Conservation (phyloP, 1,140 invertebrate species). For the Acyrthosiphon pisum region DNA sequence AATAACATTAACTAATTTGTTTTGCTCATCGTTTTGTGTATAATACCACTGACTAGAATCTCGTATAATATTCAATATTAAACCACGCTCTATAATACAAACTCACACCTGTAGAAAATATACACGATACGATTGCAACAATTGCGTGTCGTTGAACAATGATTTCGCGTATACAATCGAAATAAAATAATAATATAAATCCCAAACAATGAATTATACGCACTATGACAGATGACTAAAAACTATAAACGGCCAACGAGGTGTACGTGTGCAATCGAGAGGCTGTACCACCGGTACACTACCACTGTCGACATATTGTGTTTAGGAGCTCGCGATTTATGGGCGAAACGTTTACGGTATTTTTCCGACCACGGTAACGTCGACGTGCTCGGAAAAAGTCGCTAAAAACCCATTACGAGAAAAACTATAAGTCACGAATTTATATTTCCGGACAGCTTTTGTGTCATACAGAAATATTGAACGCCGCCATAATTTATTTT, state of each 20-base stretch:
- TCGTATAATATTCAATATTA: too few species aligned
- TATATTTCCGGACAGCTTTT: background rate
- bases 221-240: background rate
- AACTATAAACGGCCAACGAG: background rate
- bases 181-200: background rate
- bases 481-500: background rate
- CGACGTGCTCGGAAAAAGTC: constrained; percentile 34
- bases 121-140: background rate
- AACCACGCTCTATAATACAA: too few species aligned
- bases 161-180: background rate
- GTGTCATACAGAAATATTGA: background rate
- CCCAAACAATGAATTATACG: background rate
- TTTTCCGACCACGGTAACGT: background rate
- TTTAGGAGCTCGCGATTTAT: constrained; percentile 11
- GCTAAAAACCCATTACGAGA: constrained; percentile 3
- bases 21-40: too few species aligned
- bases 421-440: constrained; percentile 27
- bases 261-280: constrained; percentile 1
- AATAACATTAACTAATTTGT: too few species aligned
- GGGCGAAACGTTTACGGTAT: constrained; percentile 32
- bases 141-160: background rate
- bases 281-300: background rate
- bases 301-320: background rate
- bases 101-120: background rate
- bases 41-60: too few species aligned